Evolutionary conservation across 2,113 vertebrate genomes (phyloP), one percentile per base, ranked within the genome.

Genomic region (Strix uralensis): DNA sequence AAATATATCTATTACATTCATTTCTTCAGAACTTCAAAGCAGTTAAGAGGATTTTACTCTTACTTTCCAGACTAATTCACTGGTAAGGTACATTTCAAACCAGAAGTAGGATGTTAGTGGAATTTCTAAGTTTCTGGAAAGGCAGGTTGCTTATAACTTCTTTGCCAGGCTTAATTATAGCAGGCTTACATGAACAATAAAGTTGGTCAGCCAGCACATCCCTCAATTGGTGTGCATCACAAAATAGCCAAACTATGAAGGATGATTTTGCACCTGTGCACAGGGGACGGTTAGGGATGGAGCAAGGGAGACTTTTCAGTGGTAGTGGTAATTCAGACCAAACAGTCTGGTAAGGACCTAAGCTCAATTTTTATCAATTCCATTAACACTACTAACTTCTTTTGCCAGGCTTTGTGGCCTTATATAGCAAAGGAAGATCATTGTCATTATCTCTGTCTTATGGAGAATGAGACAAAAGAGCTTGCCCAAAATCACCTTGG

Each of bases 241-340:
- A 62, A 72, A 88, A 58, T 16, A 66, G 4, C 8, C 51, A 83
- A 1, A 57, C 4, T 73, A 4, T 40, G 32, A 57, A 18, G 13
- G 9, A 6, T 69, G 49, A 2, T 74, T 89, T 91, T 66, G 16
- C 32, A 51, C 5, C 49, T 47, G 17, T 44, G 29, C 57, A 15
- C 0, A 0, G 21, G 25, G 18, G 16, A 81, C 67, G 11, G 7
- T 36, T 15, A 22, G 36, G 34, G 38, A 20, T 40, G 49, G n/a
- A 49, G 25, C 16, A 46, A 10, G 5, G 14, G 29, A 67, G 11
- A 59, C 3, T 59, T 72, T 80, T 23, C 44, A 5, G 15, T 44
- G 27, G 6, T 30, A 10, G 3, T 42, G 20, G 18, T 32, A 57
- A 58, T 63, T 82, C 66, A 72, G 44, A 59, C 7, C 29, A 80